These are phyloP conservation scores for Rutpela maculata DNA, from an alignment of 2,888 invertebrate species.

Conservation along the genomic window DNA sequence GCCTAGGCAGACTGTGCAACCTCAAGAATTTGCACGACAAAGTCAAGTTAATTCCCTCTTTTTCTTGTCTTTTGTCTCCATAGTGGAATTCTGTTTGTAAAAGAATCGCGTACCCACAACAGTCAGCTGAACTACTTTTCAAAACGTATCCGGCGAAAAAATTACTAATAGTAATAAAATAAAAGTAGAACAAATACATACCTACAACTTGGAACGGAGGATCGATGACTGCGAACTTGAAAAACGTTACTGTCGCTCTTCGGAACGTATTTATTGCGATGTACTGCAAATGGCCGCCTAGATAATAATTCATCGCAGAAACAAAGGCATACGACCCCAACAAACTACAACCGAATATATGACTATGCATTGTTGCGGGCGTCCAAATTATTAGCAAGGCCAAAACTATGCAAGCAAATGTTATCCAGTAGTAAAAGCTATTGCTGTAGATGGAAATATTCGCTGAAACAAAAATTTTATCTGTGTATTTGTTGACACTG, in stretches of 20 bases:
- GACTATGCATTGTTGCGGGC: slow-evolving; percentile 75
- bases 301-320: slow-evolving; percentile 80
- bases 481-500: neutral
- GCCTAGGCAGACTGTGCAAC: too few species aligned
- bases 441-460: slow-evolving; percentile 73
- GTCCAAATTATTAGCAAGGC: slow-evolving; percentile 66
- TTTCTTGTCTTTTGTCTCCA: too few species aligned
- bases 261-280: slow-evolving; percentile 82
- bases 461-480: slow-evolving; percentile 72
- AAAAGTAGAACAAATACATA: slow-evolving; percentile 66
- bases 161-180: too few species aligned
- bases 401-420: slow-evolving; percentile 74
- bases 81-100: too few species aligned
- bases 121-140: too few species aligned
- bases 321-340: slow-evolving; percentile 81
- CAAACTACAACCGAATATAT: slow-evolving; percentile 80
- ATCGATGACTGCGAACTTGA: slow-evolving; percentile 77
- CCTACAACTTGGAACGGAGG: slow-evolving; percentile 80
- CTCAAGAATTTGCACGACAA: too few species aligned
- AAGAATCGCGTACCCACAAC: too few species aligned
- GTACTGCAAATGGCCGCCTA: slow-evolving; percentile 81
- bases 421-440: slow-evolving; percentile 80
- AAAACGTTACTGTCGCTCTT: slow-evolving; percentile 78
- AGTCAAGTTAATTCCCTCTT: too few species aligned
- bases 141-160: too few species aligned